Conservation (phyloP, 2,888 invertebrate species). For the Caenorhabditis sp. region DNA sequence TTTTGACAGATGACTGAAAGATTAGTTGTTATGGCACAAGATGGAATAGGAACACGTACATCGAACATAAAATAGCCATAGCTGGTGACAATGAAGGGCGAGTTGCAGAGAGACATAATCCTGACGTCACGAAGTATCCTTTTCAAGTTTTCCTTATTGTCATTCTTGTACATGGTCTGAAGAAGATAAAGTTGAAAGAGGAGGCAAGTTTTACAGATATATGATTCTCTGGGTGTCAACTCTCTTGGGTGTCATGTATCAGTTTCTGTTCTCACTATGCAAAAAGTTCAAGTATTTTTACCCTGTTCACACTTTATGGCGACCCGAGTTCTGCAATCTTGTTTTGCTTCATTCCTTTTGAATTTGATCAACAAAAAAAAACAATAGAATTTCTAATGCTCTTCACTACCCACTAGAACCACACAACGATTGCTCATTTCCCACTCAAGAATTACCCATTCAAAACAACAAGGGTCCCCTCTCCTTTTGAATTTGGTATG, state of each 20-base stretch:
- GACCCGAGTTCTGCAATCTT: background rate
- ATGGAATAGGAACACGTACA: conserved; percentile 32
- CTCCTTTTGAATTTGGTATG: conserved; percentile 42
- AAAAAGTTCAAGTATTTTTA: conserved; percentile 32
- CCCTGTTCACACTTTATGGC: conserved; percentile 2
- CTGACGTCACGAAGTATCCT: conserved; percentile 64
- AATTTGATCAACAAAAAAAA: conserved; percentile 55
- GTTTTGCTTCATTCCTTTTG: conserved; percentile 18
- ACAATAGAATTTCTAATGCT: conserved; percentile 62
- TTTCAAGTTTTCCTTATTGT: conserved; percentile 64
- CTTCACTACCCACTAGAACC: conserved; percentile 21
- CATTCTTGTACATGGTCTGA: conserved; percentile 69
- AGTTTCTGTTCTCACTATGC: conserved; percentile 51
- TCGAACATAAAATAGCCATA: conserved; percentile 66
- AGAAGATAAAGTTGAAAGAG: conserved; percentile 38
- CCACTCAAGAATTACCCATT: conserved; percentile 41
- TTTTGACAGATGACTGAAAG: conserved; percentile 91
- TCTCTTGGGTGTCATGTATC: conserved; percentile 50
- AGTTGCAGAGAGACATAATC: conserved; percentile 56
- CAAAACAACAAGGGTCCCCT: conserved; percentile 39
- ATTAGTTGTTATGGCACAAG: background rate
- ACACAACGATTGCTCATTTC: conserved; percentile 20
- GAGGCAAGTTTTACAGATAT: conserved; percentile 7
- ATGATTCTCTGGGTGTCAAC: background rate
- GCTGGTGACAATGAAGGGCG: conserved; percentile 60